Evolutionary conservation across 2,888 invertebrate genomes (phyloP).

Genomic region (Trisateles emortualis): DNA sequence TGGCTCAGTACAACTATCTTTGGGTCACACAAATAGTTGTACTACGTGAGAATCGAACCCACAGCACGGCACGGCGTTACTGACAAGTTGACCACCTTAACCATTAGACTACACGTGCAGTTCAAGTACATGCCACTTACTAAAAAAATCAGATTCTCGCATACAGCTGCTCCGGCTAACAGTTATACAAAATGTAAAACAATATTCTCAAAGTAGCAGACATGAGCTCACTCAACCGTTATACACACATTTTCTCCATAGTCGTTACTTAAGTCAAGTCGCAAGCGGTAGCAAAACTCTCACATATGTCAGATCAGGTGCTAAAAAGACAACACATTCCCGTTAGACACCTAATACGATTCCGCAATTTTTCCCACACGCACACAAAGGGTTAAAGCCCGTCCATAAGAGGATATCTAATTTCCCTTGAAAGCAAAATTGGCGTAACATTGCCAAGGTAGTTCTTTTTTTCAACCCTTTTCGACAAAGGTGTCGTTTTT

Average conservation of each 20-base stretch:
- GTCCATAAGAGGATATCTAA: slow-evolving; percentile 84
- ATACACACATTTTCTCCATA: slow-evolving; percentile 13
- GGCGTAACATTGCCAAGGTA: slow-evolving; percentile 83
- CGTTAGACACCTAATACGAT: slow-evolving; percentile 60
- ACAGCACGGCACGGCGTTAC: too few species aligned
- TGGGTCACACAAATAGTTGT: too few species aligned
- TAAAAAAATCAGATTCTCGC: too few species aligned
- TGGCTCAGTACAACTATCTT: too few species aligned
- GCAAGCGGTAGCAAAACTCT: slow-evolving; percentile 36
- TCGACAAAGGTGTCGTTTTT: slow-evolving; percentile 74
- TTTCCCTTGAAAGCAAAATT: slow-evolving; percentile 86
- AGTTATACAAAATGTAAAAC: too few species aligned
- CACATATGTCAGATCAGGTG: slow-evolving; percentile 56
- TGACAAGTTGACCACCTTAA: too few species aligned
- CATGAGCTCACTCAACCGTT: slow-evolving; percentile 13
- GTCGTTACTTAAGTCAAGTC: too few species aligned
- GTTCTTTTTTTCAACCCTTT: slow-evolving; percentile 70
- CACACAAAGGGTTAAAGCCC: slow-evolving; percentile 76
- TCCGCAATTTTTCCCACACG: slow-evolving; percentile 79
- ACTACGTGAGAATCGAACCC: too few species aligned
- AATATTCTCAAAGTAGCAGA: not conserved
- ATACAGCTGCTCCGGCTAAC: too few species aligned
- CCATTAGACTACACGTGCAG: too few species aligned
- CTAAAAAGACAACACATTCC: slow-evolving; percentile 46
- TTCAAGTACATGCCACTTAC: too few species aligned